These are phyloP conservation scores for Anas acuta DNA, from an alignment of 2,797 vertebrate species.

Conservation along the genomic window DNA sequence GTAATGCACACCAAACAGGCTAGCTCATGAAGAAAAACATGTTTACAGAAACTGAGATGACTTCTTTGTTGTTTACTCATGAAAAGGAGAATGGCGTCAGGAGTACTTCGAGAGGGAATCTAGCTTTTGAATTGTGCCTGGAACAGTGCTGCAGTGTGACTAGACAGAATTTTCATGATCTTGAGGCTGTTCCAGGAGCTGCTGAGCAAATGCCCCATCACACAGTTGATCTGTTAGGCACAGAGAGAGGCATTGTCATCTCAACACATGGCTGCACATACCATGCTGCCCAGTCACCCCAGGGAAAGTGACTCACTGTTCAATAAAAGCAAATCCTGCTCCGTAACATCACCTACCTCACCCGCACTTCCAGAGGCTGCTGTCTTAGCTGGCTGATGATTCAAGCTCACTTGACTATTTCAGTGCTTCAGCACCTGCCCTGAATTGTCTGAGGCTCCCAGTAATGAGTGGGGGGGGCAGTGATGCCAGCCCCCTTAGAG, in stretches of 20 bases:
- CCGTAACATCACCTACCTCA: background rate
- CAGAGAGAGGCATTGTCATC: background rate
- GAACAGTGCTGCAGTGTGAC: background rate
- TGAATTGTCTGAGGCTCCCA: background rate
- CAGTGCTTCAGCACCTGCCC: background rate
- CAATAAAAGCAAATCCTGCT: background rate
- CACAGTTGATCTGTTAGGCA: background rate
- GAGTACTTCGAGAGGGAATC: conserved; percentile 28
- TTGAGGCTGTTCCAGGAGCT: background rate
- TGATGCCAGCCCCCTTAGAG: background rate
- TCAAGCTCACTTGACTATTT: background rate
- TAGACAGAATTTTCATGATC: background rate
- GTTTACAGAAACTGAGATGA: conserved; percentile 68
- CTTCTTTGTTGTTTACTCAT: conserved; percentile 62
- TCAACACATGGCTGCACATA: background rate
- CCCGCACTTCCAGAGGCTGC: background rate
- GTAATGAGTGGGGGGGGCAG: background rate
- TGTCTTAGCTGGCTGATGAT: background rate
- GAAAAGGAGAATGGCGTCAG: conserved; percentile 48
- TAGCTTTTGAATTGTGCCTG: conserved; percentile 11
- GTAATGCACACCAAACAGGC: conserved; percentile 62
- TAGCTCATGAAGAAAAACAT: conserved; percentile 67
- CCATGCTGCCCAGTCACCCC: background rate
- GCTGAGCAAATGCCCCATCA: background rate
- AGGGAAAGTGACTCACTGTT: background rate